Evolutionary conservation across 2,797 vertebrate species (phyloP).

Genomic region (Gastrophryne carolinensis): DNA sequence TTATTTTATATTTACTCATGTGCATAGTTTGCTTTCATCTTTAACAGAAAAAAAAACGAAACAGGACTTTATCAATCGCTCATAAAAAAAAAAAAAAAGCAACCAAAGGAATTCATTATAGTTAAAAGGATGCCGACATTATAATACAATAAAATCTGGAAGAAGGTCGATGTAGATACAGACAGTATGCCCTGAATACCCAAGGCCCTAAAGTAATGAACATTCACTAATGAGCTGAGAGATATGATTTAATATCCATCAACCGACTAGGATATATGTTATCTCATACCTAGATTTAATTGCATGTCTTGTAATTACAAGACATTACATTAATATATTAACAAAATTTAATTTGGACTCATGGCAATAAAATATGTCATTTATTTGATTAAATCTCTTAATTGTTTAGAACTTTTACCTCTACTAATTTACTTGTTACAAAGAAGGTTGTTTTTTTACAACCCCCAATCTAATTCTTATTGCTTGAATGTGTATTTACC

Average conservation of each 20-base stretch:
- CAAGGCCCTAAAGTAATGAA: background rate
- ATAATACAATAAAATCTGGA: background rate
- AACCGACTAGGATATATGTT: constrained; percentile 5
- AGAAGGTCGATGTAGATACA: background rate
- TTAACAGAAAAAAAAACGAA: too few species aligned
- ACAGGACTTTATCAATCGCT: too few species aligned
- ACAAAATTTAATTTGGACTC: constrained; percentile 31
- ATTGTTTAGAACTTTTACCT: constrained; percentile 39
- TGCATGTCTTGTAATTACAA: constrained; percentile 46
- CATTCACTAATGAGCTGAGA: constrained; percentile 7
- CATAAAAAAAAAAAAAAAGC: too few species aligned
- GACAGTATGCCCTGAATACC: background rate
- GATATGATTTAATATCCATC: constrained; percentile 13
- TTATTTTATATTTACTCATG: too few species aligned
- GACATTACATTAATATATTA: constrained; percentile 33
- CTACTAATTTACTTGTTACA: constrained; percentile 1
- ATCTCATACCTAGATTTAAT: constrained; percentile 37
- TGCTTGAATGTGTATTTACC: too few species aligned
- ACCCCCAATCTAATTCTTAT: too few species aligned
- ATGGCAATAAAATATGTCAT: constrained; percentile 36
- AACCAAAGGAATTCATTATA: background rate
- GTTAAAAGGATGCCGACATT: background rate
- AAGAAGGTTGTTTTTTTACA: too few species aligned
- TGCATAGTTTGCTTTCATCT: too few species aligned
- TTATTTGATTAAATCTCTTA: constrained; percentile 33